Conservation (phyloP, 1,140 invertebrate species). For the Polyergus mexicanus region DNA sequence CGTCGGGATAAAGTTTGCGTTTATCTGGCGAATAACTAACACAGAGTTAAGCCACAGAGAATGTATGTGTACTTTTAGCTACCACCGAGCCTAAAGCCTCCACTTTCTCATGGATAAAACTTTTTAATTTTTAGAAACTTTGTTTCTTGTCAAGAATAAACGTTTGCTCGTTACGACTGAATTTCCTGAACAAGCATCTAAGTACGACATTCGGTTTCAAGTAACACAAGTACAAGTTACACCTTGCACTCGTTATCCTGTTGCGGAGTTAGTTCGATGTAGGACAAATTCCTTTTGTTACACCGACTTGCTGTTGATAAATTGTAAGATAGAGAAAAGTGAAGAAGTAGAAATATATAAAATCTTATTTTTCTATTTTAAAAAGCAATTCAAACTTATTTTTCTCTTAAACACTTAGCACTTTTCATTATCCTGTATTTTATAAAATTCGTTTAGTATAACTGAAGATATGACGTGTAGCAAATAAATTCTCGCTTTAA, state of each 20-base stretch:
- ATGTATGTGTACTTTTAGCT: conserved; percentile 24
- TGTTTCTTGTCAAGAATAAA: conserved; percentile 39
- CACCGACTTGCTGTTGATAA: neutral
- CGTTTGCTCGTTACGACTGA: conserved; percentile 39
- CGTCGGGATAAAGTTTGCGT: neutral
- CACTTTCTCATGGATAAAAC: conserved; percentile 25
- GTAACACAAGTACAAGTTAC: neutral
- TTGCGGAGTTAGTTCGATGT: neutral
- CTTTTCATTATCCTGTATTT: neutral
- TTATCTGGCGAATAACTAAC: neutral
- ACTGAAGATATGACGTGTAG: neutral
- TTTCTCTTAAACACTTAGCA: neutral
- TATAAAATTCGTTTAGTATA: neutral
- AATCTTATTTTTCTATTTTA: neutral
- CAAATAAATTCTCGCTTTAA: neutral
- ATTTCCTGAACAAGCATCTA: conserved; percentile 30
- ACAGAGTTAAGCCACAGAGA: neutral
- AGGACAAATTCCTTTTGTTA: neutral
- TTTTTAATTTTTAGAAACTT: conserved; percentile 50
- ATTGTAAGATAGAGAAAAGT: neutral
- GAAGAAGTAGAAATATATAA: neutral
- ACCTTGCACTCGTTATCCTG: neutral
- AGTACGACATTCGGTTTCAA: conserved; percentile 44
- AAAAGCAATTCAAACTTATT: neutral
- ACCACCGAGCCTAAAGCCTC: conserved; percentile 14